Evolutionary conservation across 2,888 invertebrate species (phyloP), one percentile per base, ranked within the genome.

Genomic region (Pachycephus smyrnensis): DNA sequence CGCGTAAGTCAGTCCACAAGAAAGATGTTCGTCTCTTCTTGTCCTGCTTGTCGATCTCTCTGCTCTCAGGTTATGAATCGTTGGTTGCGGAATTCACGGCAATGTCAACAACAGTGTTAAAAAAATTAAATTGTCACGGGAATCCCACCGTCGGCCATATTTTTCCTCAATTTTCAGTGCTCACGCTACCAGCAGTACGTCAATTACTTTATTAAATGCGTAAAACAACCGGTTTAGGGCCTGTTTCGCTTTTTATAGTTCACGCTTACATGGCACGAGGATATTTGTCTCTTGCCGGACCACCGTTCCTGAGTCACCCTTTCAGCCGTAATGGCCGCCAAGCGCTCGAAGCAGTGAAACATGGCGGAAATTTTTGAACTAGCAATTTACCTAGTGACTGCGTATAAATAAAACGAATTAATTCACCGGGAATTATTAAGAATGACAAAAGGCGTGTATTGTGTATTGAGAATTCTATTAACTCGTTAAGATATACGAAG

Each of bases 221-320:
- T 30, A 33, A 6, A 23, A 71, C 3, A 71, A 71, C 71, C 71
- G 71, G 71, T 71, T 71, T 71, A 71, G 71, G 71, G 71, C 23
- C 33, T 23, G 71, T 30, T 30, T 71, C 30, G 32, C 31, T 15
- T 15, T 71, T 71, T 71, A 71, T 71, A 32, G 12, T 71, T 71
- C 12, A 11, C 30, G 12, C 30, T 71, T 30, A 30, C 71, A 55
- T 9, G 23, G 9, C 55, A 9, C 9, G 9, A 55, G 9, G 55
- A 55, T 23, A 15, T 55, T 55, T 55, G 23, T 23, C 23, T 9
- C 55, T 55, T 55, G 23, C 55, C 55, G 6, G 9, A 55, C 9
- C 23, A 9, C 55, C 55, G 23, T 6, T 55, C 55, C 35, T 55
- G 23, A 55, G 55, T 55, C 55, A 55, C 55, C 55, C 55, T 55